Evolutionary conservation across 2,797 vertebrate genomes (phyloP).

Genomic region (Premnoplex brunnescens): DNA sequence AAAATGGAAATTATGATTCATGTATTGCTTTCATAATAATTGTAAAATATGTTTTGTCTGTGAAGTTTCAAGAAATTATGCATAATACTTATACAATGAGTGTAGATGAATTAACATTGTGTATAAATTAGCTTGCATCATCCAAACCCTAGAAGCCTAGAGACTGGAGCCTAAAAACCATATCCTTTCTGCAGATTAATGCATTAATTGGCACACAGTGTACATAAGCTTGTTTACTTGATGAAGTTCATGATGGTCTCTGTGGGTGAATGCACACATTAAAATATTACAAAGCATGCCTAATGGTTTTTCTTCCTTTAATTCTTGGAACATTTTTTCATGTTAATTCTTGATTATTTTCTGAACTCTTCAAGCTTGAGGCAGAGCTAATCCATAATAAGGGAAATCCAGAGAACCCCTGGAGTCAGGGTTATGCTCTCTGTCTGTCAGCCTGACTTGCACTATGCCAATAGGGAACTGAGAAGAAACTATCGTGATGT

Average conservation of each 20-base stretch:
- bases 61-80: background rate
- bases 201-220: conserved; percentile 20
- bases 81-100: background rate
- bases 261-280: background rate
- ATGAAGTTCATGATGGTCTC: conserved; percentile 21
- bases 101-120: background rate
- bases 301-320: background rate
- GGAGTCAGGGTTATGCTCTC: background rate
- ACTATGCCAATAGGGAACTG: background rate
- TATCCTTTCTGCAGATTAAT: conserved; percentile 35
- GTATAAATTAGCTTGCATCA: background rate
- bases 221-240: conserved; percentile 34
- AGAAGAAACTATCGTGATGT: background rate
- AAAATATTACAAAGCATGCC: background rate
- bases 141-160: background rate
- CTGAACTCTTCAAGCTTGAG: background rate
- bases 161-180: background rate
- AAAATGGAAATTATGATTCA: background rate
- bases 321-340: background rate
- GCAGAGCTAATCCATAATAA: background rate
- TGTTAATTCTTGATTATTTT: conserved; percentile 12
- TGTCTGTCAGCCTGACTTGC: background rate
- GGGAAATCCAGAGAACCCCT: background rate
- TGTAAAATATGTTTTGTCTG: background rate
- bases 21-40: background rate